These are phyloP conservation scores for Zaprionus davidi DNA, from an alignment of 1,140 invertebrate genomes.

Conservation along the genomic window DNA sequence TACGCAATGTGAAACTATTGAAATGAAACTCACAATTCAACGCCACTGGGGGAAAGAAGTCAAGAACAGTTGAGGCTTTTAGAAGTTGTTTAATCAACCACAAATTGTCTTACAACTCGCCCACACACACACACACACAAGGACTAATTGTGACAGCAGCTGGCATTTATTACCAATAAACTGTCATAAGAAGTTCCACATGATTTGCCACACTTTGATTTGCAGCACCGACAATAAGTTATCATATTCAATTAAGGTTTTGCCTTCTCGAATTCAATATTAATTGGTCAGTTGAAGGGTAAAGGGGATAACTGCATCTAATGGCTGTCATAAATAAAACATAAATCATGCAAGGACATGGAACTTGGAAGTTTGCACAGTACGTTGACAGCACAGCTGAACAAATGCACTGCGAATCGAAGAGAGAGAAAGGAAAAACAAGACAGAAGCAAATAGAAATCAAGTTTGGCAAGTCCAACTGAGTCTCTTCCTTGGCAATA, in stretches of 20 bases:
- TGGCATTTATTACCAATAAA: conserved; percentile 10
- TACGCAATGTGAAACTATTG: conserved; percentile 7
- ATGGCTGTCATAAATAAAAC: conserved; percentile 46
- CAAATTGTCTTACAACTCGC: neutral
- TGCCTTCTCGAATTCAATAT: conserved; percentile 37
- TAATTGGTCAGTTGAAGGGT: conserved; percentile 47
- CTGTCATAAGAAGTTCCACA: neutral
- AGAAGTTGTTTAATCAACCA: neutral
- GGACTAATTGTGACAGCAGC: conserved; percentile 12
- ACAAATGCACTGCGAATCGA: conserved; percentile 16
- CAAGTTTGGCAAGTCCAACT: neutral
- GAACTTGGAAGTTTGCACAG: neutral
- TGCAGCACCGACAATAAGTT: conserved; percentile 7
- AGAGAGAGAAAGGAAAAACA: neutral
- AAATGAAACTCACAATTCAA: conserved; percentile 16
- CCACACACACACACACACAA: neutral
- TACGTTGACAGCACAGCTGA: conserved; percentile 29
- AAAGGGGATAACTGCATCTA: conserved; percentile 12
- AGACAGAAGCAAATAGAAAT: conserved; percentile 8
- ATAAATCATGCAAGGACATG: conserved; percentile 35
- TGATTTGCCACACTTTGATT: conserved; percentile 10
- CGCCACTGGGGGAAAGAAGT: neutral
- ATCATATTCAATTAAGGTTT: conserved; percentile 19
- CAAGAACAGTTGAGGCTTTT: neutral
- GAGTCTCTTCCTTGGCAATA: neutral